Evolutionary conservation across 2,888 invertebrate species (phyloP), one percentile per base, ranked within the genome.

Genomic region (Silvanus unidentatus): DNA sequence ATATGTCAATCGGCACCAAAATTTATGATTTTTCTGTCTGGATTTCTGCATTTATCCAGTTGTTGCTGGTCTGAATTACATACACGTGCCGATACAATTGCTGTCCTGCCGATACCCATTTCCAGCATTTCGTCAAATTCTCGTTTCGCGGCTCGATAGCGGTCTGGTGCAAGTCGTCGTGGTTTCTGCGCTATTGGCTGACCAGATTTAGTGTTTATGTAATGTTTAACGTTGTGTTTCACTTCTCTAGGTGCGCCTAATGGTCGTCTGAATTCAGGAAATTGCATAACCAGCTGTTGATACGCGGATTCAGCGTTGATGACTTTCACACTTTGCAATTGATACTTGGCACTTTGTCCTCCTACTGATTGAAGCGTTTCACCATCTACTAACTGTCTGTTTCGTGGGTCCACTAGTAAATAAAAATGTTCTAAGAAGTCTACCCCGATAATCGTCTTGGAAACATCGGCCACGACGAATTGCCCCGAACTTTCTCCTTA

Each of bases 371-470:
- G 10, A 11, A 11, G 16, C 9, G 44, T 44, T 6, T 30, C 13
- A n/a, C 28, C 13, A 16, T 44, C 44, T n/a, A 35, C 27, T 12
- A 44, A 29, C 8, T 27, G 13, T 22, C 40, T n/a, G 28, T 44
- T 40, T 14, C 44, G 40, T n/a, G 39, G 12, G 15, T 43, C 39
- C n/a, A 43, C 39, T 30, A 39, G 13, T 9, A 43, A 12, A 11
- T 34, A 27, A 13, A 22, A 40, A 11, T 36, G 28, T n/a, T 40
- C 40, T n/a, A 44, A 16, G 14, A 44, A 44, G 27, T 44, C 44
- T 6, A 39, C 44, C 5, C 44, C 44, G 11, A 44, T 40, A 22
- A 44, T 44, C 11, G 40, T 27, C 6, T 35, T 15, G n/a, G 34
- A 14, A 6, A 44, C 16, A 15, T 44, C 35, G 1, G 40, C 44